phyloP scores from a whole-genome alignment of 2,888 invertebrate genomes.

The Apotomis betuletana region DNA sequence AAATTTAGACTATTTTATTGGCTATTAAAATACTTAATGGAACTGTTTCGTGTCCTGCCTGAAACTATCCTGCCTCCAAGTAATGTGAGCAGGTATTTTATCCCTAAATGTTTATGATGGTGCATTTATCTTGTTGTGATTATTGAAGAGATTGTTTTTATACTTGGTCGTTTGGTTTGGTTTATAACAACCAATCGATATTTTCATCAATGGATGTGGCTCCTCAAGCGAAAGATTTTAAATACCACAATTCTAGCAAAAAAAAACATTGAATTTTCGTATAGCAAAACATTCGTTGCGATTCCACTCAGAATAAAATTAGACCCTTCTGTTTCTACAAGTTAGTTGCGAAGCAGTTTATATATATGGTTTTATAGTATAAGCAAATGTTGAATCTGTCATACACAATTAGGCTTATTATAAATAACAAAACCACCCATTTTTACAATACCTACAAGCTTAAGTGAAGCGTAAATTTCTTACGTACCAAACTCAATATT shows the following conservation, averaged over 20 bases:
- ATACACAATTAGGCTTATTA: no score
- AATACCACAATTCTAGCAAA: no score
- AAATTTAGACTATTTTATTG: conserved; percentile 78
- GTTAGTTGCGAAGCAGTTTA: not conserved
- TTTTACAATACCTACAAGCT: not conserved
- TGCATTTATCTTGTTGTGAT: conserved; percentile 1
- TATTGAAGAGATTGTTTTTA: not conserved
- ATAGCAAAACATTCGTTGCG: not conserved
- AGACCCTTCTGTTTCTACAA: not conserved
- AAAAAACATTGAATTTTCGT: not conserved
- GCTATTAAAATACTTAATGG: conserved; percentile 81
- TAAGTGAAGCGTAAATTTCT: not conserved
- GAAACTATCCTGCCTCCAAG: conserved; percentile 28
- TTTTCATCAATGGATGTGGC: no score
- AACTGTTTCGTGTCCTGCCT: conserved; percentile 59
- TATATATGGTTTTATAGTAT: not conserved
- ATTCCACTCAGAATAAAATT: not conserved
- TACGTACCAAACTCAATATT: not conserved
- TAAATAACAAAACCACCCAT: not conserved
- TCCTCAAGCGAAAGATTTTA: no score
- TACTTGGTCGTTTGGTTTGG: no score
- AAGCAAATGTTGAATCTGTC: no score
- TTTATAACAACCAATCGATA: no score
- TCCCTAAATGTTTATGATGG: conserved; percentile 12
- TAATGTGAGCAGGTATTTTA: conserved; percentile 25